Evolutionary conservation across 2,113 vertebrate species (phyloP).

Genomic region (Sphaerodactylus townsendi): DNA sequence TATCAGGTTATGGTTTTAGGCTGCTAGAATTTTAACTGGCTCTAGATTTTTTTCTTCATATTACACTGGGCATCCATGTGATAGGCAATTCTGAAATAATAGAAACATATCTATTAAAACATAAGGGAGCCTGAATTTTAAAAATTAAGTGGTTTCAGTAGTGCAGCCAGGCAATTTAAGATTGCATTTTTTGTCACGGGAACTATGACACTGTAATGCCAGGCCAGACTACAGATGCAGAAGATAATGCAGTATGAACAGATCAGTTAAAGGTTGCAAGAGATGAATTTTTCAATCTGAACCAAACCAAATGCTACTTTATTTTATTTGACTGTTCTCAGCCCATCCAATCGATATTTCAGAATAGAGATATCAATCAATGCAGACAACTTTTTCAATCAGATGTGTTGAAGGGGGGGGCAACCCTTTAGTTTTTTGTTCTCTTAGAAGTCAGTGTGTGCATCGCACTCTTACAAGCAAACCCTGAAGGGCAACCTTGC

Average conservation of each 20-base stretch:
- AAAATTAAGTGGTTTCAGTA: slow-evolving; percentile 9
- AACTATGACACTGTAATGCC: slow-evolving; percentile 39
- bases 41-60: neutral
- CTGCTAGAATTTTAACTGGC: neutral
- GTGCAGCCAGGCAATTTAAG: slow-evolving; percentile 4
- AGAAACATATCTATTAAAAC: neutral
- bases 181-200: slow-evolving; percentile 7
- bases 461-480: fast-evolving
- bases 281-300: slow-evolving; percentile 46
- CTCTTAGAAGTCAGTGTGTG: neutral
- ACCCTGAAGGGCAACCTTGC: fast-evolving
- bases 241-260: slow-evolving; percentile 27
- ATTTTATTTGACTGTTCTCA: slow-evolving; percentile 58
- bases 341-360: slow-evolving; percentile 44
- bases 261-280: slow-evolving; percentile 40
- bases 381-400: slow-evolving; percentile 31
- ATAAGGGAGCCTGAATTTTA: neutral
- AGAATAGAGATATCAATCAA: slow-evolving; percentile 50
- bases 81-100: neutral
- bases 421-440: neutral
- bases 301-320: slow-evolving; percentile 42
- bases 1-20: neutral
- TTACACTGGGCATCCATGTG: too few relatives aligned
- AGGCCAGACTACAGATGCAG: slow-evolving; percentile 10
- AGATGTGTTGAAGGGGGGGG: neutral